Evolutionary conservation across 1,140 invertebrate species (phyloP), one percentile per base, ranked within the genome.

Genomic region (Phortica variegata): DNA sequence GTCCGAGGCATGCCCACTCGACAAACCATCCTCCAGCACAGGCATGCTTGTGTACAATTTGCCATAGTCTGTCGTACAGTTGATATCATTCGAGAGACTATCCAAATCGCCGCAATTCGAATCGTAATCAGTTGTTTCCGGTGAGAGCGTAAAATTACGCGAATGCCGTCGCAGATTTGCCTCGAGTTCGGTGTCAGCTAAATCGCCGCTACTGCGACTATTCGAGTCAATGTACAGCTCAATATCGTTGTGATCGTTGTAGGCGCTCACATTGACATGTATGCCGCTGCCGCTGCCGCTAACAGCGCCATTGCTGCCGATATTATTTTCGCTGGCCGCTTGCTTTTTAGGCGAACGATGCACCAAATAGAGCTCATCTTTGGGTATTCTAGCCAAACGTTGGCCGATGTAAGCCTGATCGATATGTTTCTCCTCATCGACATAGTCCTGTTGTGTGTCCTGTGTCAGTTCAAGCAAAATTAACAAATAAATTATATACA

Each of bases 91-190:
- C 15, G 71, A 73, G 23, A 74, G 85, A 66, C 89, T 92, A 61
- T 93, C 90, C 39, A 93, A 79, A 68, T 93, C 91, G 10, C 85
- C 85, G 61, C 85, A 87, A 65, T 91, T 90, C 58, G 89, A 93
- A 73, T 94, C 93, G 76, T 91, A 95, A 63, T 96, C 93, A n/a
- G 93, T 97, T 37, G 91, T 93, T 79, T 96, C 93, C 2, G 93
- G 92, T 18, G 92, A 96, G 5, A 95, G 80, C 1, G 91, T 93
- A 68, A 95, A 95, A 77, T 76, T 73, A 0, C 66, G 58, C n/a
- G 74, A 74, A 43, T 74, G 65, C 2, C 65, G 47, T 3, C 68
- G 62, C 32, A 66, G 37, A 52, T 75, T 73, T 6, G 65, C 61
- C 52, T 71, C 73, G 45, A 72, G 37, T 40, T 75, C 73, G 1